Base-by-base conservation (phyloP, 2,113 vertebrate species). In the Colius striatus region DNA sequence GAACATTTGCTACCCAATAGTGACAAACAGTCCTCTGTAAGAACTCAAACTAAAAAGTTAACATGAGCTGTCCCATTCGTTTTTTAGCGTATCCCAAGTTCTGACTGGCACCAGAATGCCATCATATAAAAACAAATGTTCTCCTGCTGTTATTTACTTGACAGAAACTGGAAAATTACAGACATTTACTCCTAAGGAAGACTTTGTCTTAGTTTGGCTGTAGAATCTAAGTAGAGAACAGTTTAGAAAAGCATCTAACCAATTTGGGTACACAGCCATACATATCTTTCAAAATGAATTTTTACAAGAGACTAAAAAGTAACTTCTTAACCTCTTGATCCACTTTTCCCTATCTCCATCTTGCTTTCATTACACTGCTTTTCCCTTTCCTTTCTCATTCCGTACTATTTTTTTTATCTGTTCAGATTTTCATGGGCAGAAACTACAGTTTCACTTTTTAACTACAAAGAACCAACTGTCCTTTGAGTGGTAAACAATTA, bases 71-170 rank as follows among this genome's bases (percentile, higher is more conserved):
- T 82, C 61, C 86, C 50, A 80, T 92, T 96, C 36, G 62, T 86
- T 96, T 96, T 96, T 93, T 78, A 97, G 86, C 90, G 84, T 68
- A 93, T 84, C 80, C 77, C 53, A 81, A 93, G 54, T 90, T 96
- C 94, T 93, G 94, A 95, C 90, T 96, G 83, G 86, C 92, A 97
- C 80, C 88, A 89, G 88, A 96, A 94, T 84, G 68, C 45, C 80
- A 88, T 92, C 61, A 84, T 71, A 84, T 11, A 57, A 95, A 96
- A 96, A 81, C 83, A 96, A 93, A 95, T 93, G 92, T 92, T 93
- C 88, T 89, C 93, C 82, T 96, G 90, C 94, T 92, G 95, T 90
- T 97, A 96, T 97, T 95, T 96, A 93, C 92, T 93, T 93, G 80
- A 93, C 88, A 84, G 86, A 94, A 96, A 92, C 53, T 75, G 80